Base-by-base conservation (phyloP, 2,888 invertebrate genomes). In the Anthrax anthrax region DNA sequence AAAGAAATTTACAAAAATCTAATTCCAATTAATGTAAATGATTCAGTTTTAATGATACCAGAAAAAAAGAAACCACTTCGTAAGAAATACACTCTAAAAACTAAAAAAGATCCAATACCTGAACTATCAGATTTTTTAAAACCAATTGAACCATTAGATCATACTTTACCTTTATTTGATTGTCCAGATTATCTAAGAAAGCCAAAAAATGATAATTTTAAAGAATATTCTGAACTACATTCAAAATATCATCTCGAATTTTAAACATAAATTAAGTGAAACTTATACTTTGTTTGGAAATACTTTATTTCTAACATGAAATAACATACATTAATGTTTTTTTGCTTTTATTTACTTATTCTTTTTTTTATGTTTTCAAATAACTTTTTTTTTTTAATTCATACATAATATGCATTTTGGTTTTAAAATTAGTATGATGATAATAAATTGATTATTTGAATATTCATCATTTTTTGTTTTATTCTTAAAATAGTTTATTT, bases 21-120 rank as follows among this genome's bases (percentile, higher is more conserved):
- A 19, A 53, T 60, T 36, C 52, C 62, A 17, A 52, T 60, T 3
- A 61, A 61, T 50, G 62, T 63, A 0, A 62, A 64, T 39, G 63
- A 64, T 39, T 57, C 57, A 1, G 34, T 57, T 4, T 18, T 59
- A 27, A 23, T 27, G 17, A 36, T 45, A 8, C 52, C 55, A 3
- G 48, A 51, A 2, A 57, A 55, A 18, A 18, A 43, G 13, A 38
- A 40, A 19, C 54, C 52, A 9, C 39, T 54, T 17, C 49, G 50
- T 2, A 54, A 49, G 8, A 52, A 54, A 40, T 51, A 50, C 37
- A 46, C 38, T 16, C 50, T 44, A n/a, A 43, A 46, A 12, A 18
- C 14, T 8, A 44, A 47, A 17, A 58, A 49, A 32, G 44, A 46
- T 32, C 52, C 54, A 4, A 53, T 57, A 5, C 63, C 64, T 1